Percentiles rank a stretch among this genome's conserved stretches.
Conservation (phyloP, 2,888 invertebrate genomes). For the Drosophila imparisetae region DNA sequence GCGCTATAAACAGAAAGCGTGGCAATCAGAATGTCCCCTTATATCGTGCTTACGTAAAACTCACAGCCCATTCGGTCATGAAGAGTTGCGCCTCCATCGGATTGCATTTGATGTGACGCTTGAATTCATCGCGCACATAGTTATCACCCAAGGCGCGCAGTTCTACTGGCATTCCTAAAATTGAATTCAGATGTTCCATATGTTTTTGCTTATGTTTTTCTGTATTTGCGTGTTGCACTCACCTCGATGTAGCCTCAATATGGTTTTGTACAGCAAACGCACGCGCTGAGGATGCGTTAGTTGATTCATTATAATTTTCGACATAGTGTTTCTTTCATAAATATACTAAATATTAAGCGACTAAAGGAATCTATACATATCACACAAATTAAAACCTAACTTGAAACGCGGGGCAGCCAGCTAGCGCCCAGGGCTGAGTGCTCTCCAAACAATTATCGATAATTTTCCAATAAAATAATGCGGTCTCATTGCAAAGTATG, state of each 20-base stretch:
- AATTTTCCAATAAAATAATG: background rate
- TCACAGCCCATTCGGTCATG: slow-evolving; percentile 94
- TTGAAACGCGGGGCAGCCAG: slow-evolving; percentile 7
- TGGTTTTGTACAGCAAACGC: slow-evolving; percentile 90
- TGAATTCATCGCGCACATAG: slow-evolving; percentile 94
- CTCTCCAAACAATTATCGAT: slow-evolving; percentile 12
- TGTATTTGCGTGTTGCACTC: slow-evolving; percentile 1
- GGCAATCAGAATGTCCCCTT: slow-evolving; percentile 1
- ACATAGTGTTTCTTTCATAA: slow-evolving; percentile 62
- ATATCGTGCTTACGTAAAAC: slow-evolving; percentile 58
- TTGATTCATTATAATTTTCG: slow-evolving; percentile 71
- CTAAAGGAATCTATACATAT: background rate
- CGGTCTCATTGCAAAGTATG: background rate
- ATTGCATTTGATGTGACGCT: slow-evolving; percentile 91
- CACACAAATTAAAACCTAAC: background rate
- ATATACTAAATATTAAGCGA: slow-evolving; percentile 1
- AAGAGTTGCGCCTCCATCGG: slow-evolving; percentile 90
- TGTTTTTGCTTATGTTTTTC: slow-evolving; percentile 8
- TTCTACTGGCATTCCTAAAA: slow-evolving; percentile 88
- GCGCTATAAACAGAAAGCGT: slow-evolving; percentile 86
- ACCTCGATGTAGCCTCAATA: slow-evolving; percentile 91
- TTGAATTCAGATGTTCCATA: background rate
- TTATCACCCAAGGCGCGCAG: slow-evolving; percentile 90
- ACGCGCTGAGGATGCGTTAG: slow-evolving; percentile 88
- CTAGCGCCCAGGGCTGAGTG: slow-evolving; percentile 25